phyloP scores from a whole-genome alignment of 2,888 invertebrate species.

The Conus canariensis region DNA sequence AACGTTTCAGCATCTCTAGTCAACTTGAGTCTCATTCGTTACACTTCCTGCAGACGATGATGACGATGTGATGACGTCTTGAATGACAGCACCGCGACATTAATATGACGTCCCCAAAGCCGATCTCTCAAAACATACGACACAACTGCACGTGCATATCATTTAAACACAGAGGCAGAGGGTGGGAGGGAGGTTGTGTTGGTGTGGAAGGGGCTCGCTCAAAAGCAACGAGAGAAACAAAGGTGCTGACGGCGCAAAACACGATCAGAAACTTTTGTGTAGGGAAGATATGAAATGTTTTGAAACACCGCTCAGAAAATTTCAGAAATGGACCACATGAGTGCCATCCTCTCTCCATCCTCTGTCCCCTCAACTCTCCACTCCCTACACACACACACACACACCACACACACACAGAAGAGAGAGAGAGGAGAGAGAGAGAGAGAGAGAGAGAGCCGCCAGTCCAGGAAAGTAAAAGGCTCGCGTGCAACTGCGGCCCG shows the following conservation, averaged over 20 bases:
- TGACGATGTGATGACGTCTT: not conserved
- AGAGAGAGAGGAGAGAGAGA: not conserved
- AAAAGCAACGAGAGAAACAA: not conserved
- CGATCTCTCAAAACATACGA: not conserved
- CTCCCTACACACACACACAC: not conserved
- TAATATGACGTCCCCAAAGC: not conserved
- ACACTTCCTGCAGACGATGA: not conserved
- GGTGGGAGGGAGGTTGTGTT: too few relatives aligned
- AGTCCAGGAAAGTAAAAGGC: not conserved
- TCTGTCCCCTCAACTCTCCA: not conserved
- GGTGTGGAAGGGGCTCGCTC: too few relatives aligned
- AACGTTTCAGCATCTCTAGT: too few relatives aligned
- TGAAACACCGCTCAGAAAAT: not conserved
- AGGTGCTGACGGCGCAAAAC: not conserved
- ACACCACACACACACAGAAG: slow-evolving; percentile 17
- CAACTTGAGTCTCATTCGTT: too few relatives aligned
- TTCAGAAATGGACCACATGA: not conserved
- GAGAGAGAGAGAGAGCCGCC: not conserved
- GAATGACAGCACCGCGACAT: not conserved
- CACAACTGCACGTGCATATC: not conserved
- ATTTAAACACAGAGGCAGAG: not conserved
- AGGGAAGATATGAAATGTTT: not conserved
- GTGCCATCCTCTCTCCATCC: not conserved
- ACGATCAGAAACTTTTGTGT: not conserved
- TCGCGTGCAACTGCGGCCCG: not conserved